phyloP scores from a whole-genome alignment of 2,888 invertebrate genomes.

The Cataglyphis rosenhaueri region DNA sequence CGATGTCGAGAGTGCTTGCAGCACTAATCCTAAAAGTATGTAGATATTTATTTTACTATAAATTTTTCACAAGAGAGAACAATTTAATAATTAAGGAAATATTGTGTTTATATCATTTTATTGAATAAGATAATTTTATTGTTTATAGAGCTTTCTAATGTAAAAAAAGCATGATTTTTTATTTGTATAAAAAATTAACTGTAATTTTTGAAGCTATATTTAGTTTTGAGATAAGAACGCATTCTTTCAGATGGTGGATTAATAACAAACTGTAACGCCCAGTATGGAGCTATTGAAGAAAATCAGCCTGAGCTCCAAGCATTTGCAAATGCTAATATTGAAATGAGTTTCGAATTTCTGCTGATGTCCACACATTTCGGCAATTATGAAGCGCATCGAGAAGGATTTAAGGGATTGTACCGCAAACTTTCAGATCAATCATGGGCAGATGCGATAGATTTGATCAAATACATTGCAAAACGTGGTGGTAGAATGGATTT shows the following conservation, averaged over 20 bases:
- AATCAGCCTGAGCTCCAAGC: slow-evolving; percentile 86
- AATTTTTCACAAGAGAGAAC: not conserved
- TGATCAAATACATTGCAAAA: slow-evolving; percentile 92
- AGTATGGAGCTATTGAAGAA: slow-evolving; percentile 88
- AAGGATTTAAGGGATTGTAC: slow-evolving; percentile 92
- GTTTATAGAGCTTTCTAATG: not conserved
- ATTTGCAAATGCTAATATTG: slow-evolving; percentile 89
- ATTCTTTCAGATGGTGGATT: slow-evolving; percentile 66
- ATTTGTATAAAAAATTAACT: not conserved
- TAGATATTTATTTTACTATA: not conserved
- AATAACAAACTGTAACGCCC: slow-evolving; percentile 88
- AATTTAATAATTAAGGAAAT: not conserved
- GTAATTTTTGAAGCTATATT: not conserved
- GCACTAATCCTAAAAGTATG: slow-evolving; percentile 85
- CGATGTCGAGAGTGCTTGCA: slow-evolving; percentile 87
- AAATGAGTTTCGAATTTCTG: slow-evolving; percentile 91
- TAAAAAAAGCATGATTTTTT: not conserved
- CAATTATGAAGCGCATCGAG: slow-evolving; percentile 91
- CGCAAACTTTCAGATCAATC: slow-evolving; percentile 90
- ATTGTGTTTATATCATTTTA: not conserved
- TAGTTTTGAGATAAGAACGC: not conserved
- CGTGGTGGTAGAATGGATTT: slow-evolving; percentile 90
- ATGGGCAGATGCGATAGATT: slow-evolving; percentile 90
- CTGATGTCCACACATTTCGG: slow-evolving; percentile 92
- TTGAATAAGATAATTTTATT: not conserved